Conservation (phyloP, 2,113 vertebrate species). For the Verasper variegatus region DNA sequence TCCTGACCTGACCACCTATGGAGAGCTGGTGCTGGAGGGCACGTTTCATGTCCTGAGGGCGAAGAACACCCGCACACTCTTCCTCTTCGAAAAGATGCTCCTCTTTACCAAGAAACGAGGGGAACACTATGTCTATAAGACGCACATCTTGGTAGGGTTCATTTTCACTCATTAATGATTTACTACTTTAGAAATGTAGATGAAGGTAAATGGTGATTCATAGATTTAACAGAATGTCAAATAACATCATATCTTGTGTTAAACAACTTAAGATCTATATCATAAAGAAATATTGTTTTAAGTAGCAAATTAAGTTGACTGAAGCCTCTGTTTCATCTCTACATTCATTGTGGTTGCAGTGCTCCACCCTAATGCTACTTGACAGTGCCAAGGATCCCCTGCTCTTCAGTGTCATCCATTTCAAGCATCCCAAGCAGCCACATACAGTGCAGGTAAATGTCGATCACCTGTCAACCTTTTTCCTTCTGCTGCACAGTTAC, state of each 20-base stretch:
- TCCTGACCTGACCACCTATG: constrained; percentile 90
- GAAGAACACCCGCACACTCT: constrained; percentile 92
- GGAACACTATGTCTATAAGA: constrained; percentile 94
- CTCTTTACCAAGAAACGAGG: constrained; percentile 95
- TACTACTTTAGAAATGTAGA: neutral
- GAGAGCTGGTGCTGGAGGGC: constrained; percentile 95
- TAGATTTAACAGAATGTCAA: neutral
- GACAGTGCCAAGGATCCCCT: constrained; percentile 93
- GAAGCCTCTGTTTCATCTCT: constrained; percentile 10
- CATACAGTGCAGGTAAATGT: constrained; percentile 91
- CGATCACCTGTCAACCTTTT: neutral
- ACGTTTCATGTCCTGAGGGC: constrained; percentile 92
- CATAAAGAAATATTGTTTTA: neutral
- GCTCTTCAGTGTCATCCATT: constrained; percentile 94
- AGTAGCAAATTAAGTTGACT: neutral
- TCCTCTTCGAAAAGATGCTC: constrained; percentile 93
- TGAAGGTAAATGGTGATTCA: neutral
- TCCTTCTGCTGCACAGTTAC: neutral
- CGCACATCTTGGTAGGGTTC: constrained; percentile 87
- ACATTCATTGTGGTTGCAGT: constrained; percentile 78
- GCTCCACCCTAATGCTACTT: constrained; percentile 94
- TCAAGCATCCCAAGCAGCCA: constrained; percentile 94
- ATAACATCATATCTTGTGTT: neutral
- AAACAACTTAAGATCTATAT: neutral
- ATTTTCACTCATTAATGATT: neutral